phyloP scores from a whole-genome alignment of 35 echinoderm and acorn worm species.

The Apostichopus parvimensis region DNA sequence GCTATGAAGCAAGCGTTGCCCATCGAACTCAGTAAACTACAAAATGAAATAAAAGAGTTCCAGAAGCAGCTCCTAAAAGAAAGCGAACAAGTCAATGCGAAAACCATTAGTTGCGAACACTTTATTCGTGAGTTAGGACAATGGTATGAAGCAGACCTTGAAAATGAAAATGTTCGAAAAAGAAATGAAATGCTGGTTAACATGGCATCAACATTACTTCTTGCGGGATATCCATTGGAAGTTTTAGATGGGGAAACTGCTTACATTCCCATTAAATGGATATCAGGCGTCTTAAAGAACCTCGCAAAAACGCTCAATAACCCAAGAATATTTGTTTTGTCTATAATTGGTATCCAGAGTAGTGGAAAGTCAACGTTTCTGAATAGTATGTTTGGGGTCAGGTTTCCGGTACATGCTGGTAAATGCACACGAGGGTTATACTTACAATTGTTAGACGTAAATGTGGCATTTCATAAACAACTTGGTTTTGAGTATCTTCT shows the following conservation, averaged over 20 bases:
- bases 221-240: constrained; percentile 28
- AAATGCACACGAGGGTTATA: constrained; percentile 4
- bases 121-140: constrained; percentile 16
- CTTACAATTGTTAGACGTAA: not conserved
- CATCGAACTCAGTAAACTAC: not conserved
- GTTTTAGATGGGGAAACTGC: not conserved
- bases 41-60: not conserved
- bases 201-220: not conserved
- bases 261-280: constrained; percentile 24
- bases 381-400: constrained; percentile 34
- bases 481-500: constrained; percentile 13
- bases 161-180: too few relatives aligned
- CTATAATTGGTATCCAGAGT: constrained; percentile 30
- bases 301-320: not conserved
- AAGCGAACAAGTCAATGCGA: not conserved
- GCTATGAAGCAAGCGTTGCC: not conserved
- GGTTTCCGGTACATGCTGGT: not conserved
- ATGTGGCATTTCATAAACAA: not conserved
- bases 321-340: constrained; percentile 6
- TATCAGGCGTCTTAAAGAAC: not conserved
- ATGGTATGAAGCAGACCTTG: constrained; percentile 17
- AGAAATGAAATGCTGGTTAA: not conserved
- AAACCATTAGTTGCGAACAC: not conserved
- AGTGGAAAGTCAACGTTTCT: constrained; percentile 38
- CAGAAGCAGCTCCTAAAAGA: not conserved